Percentiles rank a stretch among this genome's conserved stretches.
Evolutionary conservation across 1,140 invertebrate species (phyloP).

Genomic region (Eurosta solidaginis): DNA sequence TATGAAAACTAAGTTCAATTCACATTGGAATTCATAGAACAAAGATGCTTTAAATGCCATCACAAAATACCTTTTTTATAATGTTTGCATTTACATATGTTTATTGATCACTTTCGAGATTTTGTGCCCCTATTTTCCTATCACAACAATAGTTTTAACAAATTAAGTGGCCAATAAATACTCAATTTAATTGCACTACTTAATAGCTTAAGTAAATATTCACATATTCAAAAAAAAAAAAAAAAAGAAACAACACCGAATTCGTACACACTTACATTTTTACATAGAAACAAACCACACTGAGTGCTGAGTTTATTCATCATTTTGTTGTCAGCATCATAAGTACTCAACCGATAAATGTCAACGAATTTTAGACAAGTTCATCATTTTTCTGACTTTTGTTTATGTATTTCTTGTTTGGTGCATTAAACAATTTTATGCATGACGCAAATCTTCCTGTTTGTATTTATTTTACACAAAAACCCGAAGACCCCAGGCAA

Average conservation of each 20-base stretch:
- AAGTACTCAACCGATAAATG: background rate
- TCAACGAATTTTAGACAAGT: constrained; percentile 16
- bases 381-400: background rate
- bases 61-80: too few species aligned
- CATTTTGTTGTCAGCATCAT: background rate
- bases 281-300: too few species aligned
- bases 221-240: background rate
- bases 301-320: too few species aligned
- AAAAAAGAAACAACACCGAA: too few species aligned
- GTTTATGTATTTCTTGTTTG: background rate
- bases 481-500: too few species aligned
- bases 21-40: too few species aligned
- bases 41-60: too few species aligned
- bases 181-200: background rate
- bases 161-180: background rate
- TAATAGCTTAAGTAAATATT: background rate
- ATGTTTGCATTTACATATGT: too few species aligned
- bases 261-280: too few species aligned
- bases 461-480: background rate
- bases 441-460: constrained; percentile 23
- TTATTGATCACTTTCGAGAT: too few species aligned
- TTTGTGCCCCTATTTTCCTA: too few species aligned
- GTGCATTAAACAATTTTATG: background rate
- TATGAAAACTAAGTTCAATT: too few species aligned
- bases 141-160: background rate